Conservation (phyloP, 2,888 invertebrate species). For the Lydus trimaculatus region DNA sequence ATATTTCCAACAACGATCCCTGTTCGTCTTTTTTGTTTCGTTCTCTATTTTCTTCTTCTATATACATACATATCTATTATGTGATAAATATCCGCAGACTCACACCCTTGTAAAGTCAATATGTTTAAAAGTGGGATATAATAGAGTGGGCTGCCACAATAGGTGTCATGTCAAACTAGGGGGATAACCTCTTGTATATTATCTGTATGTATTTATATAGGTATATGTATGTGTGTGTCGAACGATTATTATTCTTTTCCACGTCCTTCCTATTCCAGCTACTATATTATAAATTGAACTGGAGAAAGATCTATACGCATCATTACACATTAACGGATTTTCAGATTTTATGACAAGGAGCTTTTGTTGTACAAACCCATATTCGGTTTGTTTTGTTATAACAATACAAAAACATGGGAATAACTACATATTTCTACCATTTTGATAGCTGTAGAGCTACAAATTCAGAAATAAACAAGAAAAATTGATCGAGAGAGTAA, state of each 20-base stretch:
- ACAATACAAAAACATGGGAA: not conserved
- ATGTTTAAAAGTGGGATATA: constrained; percentile 59
- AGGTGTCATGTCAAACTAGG: constrained; percentile 56
- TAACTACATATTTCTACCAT: not conserved
- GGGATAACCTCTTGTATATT: constrained; percentile 40
- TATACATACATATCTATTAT: constrained; percentile 28
- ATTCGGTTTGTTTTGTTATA: constrained; percentile 2
- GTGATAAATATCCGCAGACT: constrained; percentile 44
- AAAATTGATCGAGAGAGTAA: not conserved
- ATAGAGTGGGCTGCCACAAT: constrained; percentile 59
- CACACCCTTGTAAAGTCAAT: constrained; percentile 57
- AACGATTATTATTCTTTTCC: constrained; percentile 38
- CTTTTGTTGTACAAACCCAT: constrained; percentile 13
- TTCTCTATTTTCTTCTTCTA: not conserved
- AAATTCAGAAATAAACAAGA: not conserved
- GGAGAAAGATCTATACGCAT: constrained; percentile 47
- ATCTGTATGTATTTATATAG: no score
- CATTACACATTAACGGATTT: constrained; percentile 53
- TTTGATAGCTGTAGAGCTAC: not conserved
- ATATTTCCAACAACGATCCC: not conserved
- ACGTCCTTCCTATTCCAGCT: constrained; percentile 13
- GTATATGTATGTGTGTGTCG: constrained; percentile 31
- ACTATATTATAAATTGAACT: constrained; percentile 18
- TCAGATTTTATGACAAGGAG: constrained; percentile 24
- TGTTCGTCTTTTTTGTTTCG: not conserved